These are phyloP conservation scores for Neoseiulus cucumeris DNA, from an alignment of 1,140 invertebrate genomes.

Conservation along the genomic window DNA sequence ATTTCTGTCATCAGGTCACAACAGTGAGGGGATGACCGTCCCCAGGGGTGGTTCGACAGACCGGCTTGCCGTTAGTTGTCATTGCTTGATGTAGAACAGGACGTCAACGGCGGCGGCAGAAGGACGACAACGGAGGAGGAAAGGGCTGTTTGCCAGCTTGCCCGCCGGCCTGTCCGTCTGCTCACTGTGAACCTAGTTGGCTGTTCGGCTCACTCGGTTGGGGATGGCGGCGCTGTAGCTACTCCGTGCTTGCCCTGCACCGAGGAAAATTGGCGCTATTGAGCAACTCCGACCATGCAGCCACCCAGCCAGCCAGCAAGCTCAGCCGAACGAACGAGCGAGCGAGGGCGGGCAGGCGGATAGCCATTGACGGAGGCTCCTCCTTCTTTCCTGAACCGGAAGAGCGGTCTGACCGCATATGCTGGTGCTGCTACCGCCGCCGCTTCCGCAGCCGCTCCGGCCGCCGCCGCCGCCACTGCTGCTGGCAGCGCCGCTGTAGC, in stretches of 20 bases:
- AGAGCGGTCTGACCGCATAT: conserved; percentile 8
- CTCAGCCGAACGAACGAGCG: neutral
- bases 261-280: conserved; percentile 10
- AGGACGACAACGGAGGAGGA: neutral
- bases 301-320: neutral
- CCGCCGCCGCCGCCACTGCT: no score
- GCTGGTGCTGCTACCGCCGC: no score
- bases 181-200: neutral
- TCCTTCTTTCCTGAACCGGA: neutral
- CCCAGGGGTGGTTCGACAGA: no score
- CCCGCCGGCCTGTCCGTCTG: no score
- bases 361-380: no score
- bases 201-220: neutral
- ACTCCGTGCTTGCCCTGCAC: neutral
- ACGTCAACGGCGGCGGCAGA: neutral
- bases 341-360: neutral
- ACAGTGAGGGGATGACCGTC: no score
- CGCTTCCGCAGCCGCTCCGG: no score
- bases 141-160: neutral
- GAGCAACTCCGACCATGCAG: neutral
- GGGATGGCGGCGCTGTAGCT: neutral
- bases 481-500: no score
- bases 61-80: no score
- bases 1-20: no score
- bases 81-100: neutral